Percentiles rank a stretch among this genome's conserved stretches.
Conservation (phyloP, 2,113 vertebrate species). For the Girardinichthys multiradiatus region DNA sequence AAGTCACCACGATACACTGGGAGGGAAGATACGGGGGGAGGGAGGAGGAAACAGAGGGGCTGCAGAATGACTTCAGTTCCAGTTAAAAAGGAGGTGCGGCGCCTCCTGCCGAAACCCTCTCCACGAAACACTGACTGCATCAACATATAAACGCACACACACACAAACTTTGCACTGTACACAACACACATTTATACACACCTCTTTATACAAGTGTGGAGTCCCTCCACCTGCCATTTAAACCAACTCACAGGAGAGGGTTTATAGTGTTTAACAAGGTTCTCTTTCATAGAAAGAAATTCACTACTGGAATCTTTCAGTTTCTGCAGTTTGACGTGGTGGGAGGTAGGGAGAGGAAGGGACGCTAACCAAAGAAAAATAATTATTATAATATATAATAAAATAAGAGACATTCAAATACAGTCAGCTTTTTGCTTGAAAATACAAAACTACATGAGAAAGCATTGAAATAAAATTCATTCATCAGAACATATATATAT, state of each 20-base stretch:
- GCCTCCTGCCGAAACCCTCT: conserved; percentile 83
- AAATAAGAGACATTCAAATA: conserved; percentile 99
- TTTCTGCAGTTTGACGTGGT: conserved; percentile 91
- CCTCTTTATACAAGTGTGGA: conserved; percentile 73
- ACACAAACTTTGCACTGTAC: conserved; percentile 63
- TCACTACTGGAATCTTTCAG: conserved; percentile 95
- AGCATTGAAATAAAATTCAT: conserved; percentile 99
- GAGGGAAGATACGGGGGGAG: not conserved
- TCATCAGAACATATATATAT: conserved; percentile 85
- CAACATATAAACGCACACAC: conserved; percentile 62
- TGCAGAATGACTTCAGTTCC: conserved; percentile 89
- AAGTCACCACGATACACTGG: conserved; percentile 99
- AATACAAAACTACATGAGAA: conserved; percentile 99
- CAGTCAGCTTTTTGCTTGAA: conserved; percentile 98
- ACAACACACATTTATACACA: conserved; percentile 58
- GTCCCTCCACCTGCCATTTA: conserved; percentile 67
- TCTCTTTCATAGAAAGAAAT: conserved; percentile 99
- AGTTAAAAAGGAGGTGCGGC: conserved; percentile 87
- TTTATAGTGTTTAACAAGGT: conserved; percentile 92
- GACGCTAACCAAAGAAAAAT: conserved; percentile 94
- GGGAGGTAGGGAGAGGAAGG: conserved; percentile 48
- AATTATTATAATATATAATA: conserved; percentile 84
- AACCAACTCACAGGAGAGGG: conserved; percentile 92
- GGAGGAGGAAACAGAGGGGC: conserved; percentile 32
- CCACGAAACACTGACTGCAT: conserved; percentile 85